Evolutionary conservation across 2,113 vertebrate species (phyloP).

Genomic region (Gyps fulvus): DNA sequence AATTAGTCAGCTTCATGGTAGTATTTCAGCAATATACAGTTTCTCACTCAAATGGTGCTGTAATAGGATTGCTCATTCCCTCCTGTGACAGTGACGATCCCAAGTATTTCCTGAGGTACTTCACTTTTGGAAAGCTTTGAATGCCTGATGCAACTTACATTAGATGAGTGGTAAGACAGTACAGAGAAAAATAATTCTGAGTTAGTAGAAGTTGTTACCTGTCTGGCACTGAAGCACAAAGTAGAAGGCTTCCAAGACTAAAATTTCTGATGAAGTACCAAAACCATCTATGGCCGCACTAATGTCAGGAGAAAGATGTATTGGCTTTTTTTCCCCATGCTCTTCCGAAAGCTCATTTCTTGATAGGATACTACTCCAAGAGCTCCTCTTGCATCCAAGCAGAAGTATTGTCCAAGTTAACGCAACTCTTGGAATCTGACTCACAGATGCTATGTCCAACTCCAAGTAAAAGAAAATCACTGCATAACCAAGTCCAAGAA

Average conservation of each 20-base stretch:
- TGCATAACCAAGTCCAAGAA: not conserved
- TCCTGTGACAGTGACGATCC: not conserved
- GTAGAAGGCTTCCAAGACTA: not conserved
- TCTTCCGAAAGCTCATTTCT: not conserved
- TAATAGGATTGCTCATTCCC: not conserved
- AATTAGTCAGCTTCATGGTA: not conserved
- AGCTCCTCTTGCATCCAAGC: not conserved
- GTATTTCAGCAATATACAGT: not conserved
- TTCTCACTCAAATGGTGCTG: not conserved
- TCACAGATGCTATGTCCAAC: not conserved
- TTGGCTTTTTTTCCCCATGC: accelerated
- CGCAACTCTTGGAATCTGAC: not conserved
- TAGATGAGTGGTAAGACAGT: not conserved
- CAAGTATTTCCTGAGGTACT: not conserved
- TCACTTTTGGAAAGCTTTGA: not conserved
- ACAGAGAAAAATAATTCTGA: not conserved
- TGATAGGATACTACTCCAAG: not conserved
- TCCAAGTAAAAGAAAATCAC: not conserved
- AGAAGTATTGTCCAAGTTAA: not conserved
- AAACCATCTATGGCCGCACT: not conserved
- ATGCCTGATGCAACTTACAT: not conserved
- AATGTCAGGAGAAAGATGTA: not conserved
- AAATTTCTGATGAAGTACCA: not conserved
- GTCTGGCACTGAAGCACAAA: not conserved
- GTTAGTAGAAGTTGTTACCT: not conserved